phyloP scores from a whole-genome alignment of 2,113 vertebrate species.

The Procavia capensis region DNA sequence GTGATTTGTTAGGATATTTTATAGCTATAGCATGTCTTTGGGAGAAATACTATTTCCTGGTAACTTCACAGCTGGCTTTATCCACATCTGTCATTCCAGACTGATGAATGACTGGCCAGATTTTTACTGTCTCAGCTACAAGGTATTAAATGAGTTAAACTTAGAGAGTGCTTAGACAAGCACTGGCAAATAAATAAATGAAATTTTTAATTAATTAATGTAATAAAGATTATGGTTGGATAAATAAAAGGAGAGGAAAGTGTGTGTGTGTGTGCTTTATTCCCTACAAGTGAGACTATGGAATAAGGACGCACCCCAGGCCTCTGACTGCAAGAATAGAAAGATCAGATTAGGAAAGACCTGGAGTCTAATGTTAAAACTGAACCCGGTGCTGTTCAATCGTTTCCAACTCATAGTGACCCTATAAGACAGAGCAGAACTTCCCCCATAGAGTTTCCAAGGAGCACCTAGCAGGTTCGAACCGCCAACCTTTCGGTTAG shows the following conservation, averaged over 20 bases:
- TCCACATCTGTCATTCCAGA: neutral
- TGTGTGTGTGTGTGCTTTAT: neutral
- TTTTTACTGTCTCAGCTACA: neutral
- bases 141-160: neutral
- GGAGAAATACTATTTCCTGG: neutral
- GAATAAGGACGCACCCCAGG: neutral
- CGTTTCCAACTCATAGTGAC: too few relatives aligned
- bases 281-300: neutral
- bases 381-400: too few relatives aligned
- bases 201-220: neutral
- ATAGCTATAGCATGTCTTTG: fast-evolving
- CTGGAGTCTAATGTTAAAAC: neutral
- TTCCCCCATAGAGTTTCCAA: too few relatives aligned
- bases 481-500: too few relatives aligned
- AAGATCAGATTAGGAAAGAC: neutral
- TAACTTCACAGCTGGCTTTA: neutral
- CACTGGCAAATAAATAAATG: neutral
- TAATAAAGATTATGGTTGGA: neutral
- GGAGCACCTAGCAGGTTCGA: too few relatives aligned
- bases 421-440: too few relatives aligned
- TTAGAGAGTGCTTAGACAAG: neutral
- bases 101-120: neutral
- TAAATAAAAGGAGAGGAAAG: neutral
- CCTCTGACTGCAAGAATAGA: neutral
- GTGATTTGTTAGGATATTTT: fast-evolving